phyloP scores from a whole-genome alignment of 2,888 invertebrate genomes.

The Epirrhoe alternata region DNA sequence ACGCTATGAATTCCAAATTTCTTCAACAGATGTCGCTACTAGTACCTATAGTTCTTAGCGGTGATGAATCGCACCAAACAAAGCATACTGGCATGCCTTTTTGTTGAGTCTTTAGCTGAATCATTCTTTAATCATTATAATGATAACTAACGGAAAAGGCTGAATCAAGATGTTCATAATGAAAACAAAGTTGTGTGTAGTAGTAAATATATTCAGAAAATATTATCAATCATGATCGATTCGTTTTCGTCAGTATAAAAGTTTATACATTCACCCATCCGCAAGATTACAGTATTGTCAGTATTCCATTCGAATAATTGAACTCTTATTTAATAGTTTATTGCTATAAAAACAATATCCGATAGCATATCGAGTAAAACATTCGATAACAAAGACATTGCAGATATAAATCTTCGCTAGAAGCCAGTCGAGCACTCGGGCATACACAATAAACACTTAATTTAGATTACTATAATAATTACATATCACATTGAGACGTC shows the following conservation, averaged over 20 bases:
- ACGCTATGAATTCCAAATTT: constrained; percentile 22
- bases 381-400: constrained; percentile 74
- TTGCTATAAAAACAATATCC: constrained; percentile 83
- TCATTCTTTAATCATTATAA: constrained; percentile 10
- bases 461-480: constrained; percentile 83
- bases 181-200: constrained; percentile 71
- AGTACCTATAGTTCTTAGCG: constrained; percentile 19
- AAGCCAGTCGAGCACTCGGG: constrained; percentile 74
- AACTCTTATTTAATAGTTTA: constrained; percentile 79
- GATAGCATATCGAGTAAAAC: constrained; percentile 69
- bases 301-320: constrained; percentile 72
- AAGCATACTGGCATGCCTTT: constrained; percentile 32
- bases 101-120: constrained; percentile 24
- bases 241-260: constrained; percentile 77
- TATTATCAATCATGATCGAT: constrained; percentile 75
- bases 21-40: constrained; percentile 48
- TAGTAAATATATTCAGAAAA: constrained; percentile 85
- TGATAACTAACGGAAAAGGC: constrained; percentile 37
- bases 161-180: constrained; percentile 42
- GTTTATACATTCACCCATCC: constrained; percentile 56
- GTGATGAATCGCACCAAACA: constrained; percentile 27
- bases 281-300: constrained; percentile 77
- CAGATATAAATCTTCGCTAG: constrained; percentile 69
- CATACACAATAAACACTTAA: constrained; percentile 82
- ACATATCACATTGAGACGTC: constrained; percentile 85